Conservation (phyloP, 2,888 invertebrate species). For the Lucinisca nassula region DNA sequence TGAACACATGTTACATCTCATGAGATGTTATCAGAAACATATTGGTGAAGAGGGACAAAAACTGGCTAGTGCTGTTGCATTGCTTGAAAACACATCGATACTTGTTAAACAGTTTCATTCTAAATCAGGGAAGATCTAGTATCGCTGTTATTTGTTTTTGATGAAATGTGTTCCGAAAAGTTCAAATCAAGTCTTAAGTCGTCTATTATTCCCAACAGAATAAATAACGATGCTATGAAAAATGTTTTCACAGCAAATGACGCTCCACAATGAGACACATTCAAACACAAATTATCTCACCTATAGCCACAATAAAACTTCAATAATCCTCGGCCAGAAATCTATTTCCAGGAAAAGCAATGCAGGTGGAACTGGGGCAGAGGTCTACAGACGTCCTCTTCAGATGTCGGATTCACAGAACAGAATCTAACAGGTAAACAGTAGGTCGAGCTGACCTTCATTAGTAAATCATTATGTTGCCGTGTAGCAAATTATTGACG, state of each 20-base stretch:
- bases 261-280: conserved; percentile 30
- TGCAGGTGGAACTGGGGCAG: conserved; percentile 1
- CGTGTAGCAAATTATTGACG: too few relatives aligned
- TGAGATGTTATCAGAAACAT: conserved; percentile 36
- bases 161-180: conserved; percentile 25
- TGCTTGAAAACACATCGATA: not conserved
- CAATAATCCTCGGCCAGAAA: conserved; percentile 31
- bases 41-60: conserved; percentile 42
- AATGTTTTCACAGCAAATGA: conserved; percentile 37
- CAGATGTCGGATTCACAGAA: not conserved
- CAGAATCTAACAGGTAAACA: too few relatives aligned
- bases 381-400: not conserved
- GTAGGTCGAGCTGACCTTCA: too few relatives aligned
- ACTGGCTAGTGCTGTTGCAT: conserved; percentile 42
- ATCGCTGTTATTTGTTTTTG: conserved; percentile 22
- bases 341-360: conserved; percentile 35
- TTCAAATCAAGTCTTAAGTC: not conserved
- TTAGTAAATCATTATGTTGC: too few relatives aligned
- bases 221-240: conserved; percentile 39
- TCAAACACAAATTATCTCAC: conserved; percentile 31
- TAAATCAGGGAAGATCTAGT: conserved; percentile 24
- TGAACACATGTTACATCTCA: conserved; percentile 44
- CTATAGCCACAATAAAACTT: conserved; percentile 20
- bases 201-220: conserved; percentile 32
- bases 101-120: conserved; percentile 27